Conservation (phyloP, 1,140 invertebrate genomes). For the Pollicipes pollicipes region DNA sequence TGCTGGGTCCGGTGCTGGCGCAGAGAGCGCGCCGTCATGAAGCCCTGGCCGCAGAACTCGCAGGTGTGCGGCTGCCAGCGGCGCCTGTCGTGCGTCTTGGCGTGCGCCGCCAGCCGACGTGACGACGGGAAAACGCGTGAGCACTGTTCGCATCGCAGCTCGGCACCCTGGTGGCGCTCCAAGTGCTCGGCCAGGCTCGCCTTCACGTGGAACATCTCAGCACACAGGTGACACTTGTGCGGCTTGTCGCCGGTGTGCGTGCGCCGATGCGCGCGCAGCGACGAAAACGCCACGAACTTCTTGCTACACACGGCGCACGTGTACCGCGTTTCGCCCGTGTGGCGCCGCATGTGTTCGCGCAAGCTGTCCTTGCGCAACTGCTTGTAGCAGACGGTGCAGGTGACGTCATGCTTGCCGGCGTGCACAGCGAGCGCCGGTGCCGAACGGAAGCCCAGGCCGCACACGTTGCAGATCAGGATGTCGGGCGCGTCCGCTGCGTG, state of each 20-base stretch:
- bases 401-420: background rate
- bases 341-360: conserved; percentile 61
- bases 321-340: conserved; percentile 87
- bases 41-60: conserved; percentile 17
- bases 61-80: background rate
- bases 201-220: conserved; percentile 23
- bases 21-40: conserved; percentile 24
- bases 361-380: background rate
- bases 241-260: conserved; percentile 27
- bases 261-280: conserved; percentile 23
- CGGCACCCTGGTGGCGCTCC: background rate
- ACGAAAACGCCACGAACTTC: conserved; percentile 19
- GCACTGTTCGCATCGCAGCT: background rate
- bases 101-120: background rate
- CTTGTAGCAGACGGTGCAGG: background rate
- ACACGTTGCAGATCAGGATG: background rate
- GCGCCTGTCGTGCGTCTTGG: background rate
- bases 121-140: background rate
- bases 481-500: background rate
- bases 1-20: conserved; percentile 38
- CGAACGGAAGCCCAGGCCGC: background rate
- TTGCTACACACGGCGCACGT: conserved; percentile 34
- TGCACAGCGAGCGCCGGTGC: background rate
- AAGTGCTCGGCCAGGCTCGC: background rate
- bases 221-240: conserved; percentile 28